Conservation (phyloP, 2,888 invertebrate genomes). For the Desoria tigrina region DNA sequence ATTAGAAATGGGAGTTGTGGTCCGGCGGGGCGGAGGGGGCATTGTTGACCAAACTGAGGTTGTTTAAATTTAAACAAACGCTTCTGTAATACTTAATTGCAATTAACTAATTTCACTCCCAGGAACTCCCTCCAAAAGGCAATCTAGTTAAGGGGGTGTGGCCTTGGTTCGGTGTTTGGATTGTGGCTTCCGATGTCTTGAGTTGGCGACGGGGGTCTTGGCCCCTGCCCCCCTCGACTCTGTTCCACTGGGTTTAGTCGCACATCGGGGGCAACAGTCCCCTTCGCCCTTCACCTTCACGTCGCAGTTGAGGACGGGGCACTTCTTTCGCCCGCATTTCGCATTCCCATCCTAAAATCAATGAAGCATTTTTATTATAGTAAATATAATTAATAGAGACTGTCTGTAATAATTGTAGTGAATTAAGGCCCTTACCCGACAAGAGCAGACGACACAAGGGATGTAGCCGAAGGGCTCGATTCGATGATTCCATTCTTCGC, state of each 20-base stretch:
- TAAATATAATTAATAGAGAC: background rate
- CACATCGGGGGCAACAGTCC: slow-evolving; percentile 57
- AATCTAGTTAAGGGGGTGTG: background rate
- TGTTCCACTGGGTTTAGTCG: slow-evolving; percentile 14
- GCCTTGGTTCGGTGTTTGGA: slow-evolving; percentile 48
- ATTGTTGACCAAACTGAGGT: too few species aligned
- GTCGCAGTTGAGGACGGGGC: slow-evolving; percentile 69
- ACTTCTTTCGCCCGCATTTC: slow-evolving; percentile 77
- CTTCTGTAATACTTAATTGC: too few species aligned
- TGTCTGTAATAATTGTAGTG: background rate
- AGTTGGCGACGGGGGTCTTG: slow-evolving; percentile 30
- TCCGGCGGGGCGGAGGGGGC: too few species aligned
- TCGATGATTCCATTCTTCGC: slow-evolving; percentile 84
- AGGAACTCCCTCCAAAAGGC: too few species aligned
- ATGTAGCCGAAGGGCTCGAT: slow-evolving; percentile 84
- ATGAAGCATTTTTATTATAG: slow-evolving; percentile 2
- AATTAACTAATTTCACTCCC: too few species aligned
- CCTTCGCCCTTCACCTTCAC: slow-evolving; percentile 58
- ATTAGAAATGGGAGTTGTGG: too few species aligned
- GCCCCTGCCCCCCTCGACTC: slow-evolving; percentile 29
- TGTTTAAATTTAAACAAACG: too few species aligned
- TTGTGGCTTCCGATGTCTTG: slow-evolving; percentile 41
- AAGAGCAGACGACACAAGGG: slow-evolving; percentile 85
- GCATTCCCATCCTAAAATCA: slow-evolving; percentile 73
- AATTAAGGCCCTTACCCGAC: slow-evolving; percentile 69